Percentiles rank a stretch among this genome's conserved stretches.
These are phyloP conservation scores for Sphinx pinastri DNA, from an alignment of 2,888 invertebrate species.

Conservation along the genomic window DNA sequence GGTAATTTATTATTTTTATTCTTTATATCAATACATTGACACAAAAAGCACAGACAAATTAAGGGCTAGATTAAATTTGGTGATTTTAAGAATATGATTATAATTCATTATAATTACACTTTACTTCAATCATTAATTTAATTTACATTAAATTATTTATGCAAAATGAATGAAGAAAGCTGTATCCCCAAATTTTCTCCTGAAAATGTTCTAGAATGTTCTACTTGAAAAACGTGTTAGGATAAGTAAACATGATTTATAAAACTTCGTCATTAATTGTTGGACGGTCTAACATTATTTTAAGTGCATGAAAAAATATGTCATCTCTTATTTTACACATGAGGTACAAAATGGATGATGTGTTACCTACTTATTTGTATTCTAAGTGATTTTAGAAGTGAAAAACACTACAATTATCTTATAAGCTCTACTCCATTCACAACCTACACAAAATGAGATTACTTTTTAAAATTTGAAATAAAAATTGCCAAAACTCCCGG, in stretches of 20 bases:
- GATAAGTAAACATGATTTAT: slow-evolving; percentile 1
- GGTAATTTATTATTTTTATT: not conserved
- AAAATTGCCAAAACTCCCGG: slow-evolving; percentile 64
- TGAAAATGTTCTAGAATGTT: not conserved
- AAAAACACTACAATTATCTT: slow-evolving; percentile 43
- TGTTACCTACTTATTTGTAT: slow-evolving; percentile 27
- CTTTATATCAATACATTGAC: not conserved
- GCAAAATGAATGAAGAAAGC: slow-evolving; percentile 60
- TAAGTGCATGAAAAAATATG: slow-evolving; percentile 66
- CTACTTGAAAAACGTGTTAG: not conserved
- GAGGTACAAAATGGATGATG: slow-evolving; percentile 64
- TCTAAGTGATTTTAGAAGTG: slow-evolving; percentile 20
- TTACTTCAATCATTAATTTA: slow-evolving; percentile 71
- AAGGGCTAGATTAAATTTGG: slow-evolving; percentile 1
- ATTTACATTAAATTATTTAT: slow-evolving; percentile 72
- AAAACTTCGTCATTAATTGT: slow-evolving; percentile 17
- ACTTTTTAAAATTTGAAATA: slow-evolving; percentile 49
- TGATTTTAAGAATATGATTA: slow-evolving; percentile 18
- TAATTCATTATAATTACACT: slow-evolving; percentile 32
- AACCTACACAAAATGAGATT: slow-evolving; percentile 75
- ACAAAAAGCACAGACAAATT: not conserved
- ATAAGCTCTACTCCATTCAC: slow-evolving; percentile 63
- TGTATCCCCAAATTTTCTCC: not conserved
- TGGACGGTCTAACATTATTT: slow-evolving; percentile 53
- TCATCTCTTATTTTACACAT: slow-evolving; percentile 48